phyloP scores from a whole-genome alignment of 92 coral and sea anemone genomes.

The Palythoa grandiflora region DNA sequence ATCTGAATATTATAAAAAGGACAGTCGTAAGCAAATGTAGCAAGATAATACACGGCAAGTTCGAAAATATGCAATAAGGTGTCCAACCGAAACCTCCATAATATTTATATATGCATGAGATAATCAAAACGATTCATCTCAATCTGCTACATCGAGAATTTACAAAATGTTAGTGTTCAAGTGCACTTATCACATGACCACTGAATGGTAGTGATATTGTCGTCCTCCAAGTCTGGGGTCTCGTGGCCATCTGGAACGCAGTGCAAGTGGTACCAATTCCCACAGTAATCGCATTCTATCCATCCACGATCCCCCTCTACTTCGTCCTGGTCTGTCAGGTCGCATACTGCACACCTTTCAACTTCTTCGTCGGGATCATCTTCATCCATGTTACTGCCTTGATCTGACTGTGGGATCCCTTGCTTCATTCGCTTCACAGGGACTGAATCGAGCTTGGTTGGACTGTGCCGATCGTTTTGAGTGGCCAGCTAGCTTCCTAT shows the following conservation, averaged over 20 bases:
- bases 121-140: not conserved
- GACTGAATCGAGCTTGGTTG: constrained; percentile 12
- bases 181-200: constrained; percentile 7
- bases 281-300: constrained; percentile 26
- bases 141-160: not conserved
- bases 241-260: constrained; percentile 24
- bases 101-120: not conserved
- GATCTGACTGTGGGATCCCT: not conserved
- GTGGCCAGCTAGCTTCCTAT: constrained; percentile 12
- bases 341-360: constrained; percentile 24
- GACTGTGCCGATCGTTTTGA: constrained; percentile 23
- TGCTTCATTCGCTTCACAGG: not conserved
- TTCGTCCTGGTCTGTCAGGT: constrained; percentile 24
- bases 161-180: constrained; percentile 15
- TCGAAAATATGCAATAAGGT: not conserved
- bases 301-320: constrained; percentile 32
- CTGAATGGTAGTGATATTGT: not conserved
- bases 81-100: constrained; percentile 3
- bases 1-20: constrained; percentile 24
- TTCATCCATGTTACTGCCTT: not conserved
- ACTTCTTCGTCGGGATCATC: constrained; percentile 8
- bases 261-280: constrained; percentile 35
- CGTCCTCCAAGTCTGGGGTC: constrained; percentile 32
- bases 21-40: constrained; percentile 22
- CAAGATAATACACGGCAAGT: constrained; percentile 27